A percentile compares a stretch with the other conserved stretches of the same genome.
Evolutionary conservation across 2,888 invertebrate species (phyloP).

Genomic region (Anodontia alba): DNA sequence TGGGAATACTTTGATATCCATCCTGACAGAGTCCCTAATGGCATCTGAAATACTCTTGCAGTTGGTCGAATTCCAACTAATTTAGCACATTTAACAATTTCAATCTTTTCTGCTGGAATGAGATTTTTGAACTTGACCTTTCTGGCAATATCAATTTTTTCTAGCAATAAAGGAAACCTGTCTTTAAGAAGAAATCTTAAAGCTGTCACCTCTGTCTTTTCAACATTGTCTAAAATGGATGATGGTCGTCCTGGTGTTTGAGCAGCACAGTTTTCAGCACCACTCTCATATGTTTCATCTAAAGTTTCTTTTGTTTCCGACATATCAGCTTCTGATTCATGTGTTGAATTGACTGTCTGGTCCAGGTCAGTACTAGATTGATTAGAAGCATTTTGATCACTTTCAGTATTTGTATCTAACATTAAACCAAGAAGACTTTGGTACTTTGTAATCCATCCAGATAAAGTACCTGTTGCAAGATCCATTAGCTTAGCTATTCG

Average conservation of each 20-base stretch:
- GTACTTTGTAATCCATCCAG: constrained; percentile 59
- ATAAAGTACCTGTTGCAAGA: constrained; percentile 57
- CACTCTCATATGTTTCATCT: not conserved
- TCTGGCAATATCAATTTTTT: constrained; percentile 48
- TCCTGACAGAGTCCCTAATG: constrained; percentile 58
- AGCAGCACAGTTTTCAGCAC: not conserved
- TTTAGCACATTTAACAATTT: constrained; percentile 60
- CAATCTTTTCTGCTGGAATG: constrained; percentile 49
- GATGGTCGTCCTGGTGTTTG: not conserved
- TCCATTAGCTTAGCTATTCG: constrained; percentile 56
- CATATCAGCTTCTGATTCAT: not conserved
- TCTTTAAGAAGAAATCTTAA: constrained; percentile 53
- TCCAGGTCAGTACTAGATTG: not conserved
- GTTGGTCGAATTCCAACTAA: constrained; percentile 58
- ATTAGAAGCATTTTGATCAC: not conserved
- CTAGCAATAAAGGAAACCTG: constrained; percentile 33
- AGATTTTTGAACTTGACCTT: constrained; percentile 54
- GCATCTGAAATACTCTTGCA: constrained; percentile 55
- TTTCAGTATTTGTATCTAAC: constrained; percentile 3
- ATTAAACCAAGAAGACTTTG: constrained; percentile 40
- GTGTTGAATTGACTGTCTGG: not conserved
- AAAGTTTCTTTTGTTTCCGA: not conserved
- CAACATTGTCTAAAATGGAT: constrained; percentile 42
- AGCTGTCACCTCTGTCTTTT: constrained; percentile 54
- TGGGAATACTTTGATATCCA: constrained; percentile 58